A percentile compares a stretch with the other conserved stretches of the same genome.
Conservation (phyloP, 2,797 vertebrate species). For the Catostomus latipinnis region DNA sequence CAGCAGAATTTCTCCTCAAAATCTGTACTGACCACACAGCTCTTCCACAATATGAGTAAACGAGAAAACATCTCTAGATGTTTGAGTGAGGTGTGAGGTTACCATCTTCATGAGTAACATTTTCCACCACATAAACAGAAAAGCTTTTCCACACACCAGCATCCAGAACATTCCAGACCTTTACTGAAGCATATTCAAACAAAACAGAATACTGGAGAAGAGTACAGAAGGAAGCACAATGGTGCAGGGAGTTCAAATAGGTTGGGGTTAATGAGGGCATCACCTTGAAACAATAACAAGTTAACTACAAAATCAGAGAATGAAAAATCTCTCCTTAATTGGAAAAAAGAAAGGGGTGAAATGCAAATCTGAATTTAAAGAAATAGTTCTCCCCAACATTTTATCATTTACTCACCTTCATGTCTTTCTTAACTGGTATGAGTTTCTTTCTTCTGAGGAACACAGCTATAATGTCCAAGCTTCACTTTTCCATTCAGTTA, state of each 20-base stretch:
- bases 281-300: conserved; percentile 4
- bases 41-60: conserved; percentile 16
- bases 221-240: conserved; percentile 18
- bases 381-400: no score
- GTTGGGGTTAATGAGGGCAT: conserved; percentile 9
- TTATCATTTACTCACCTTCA: no score
- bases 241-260: conserved; percentile 1
- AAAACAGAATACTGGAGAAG: not conserved
- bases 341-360: no score
- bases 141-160: conserved; percentile 27
- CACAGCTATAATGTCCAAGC: no score
- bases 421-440: no score
- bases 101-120: conserved; percentile 37
- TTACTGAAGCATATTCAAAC: conserved; percentile 32
- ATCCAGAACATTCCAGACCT: conserved; percentile 26
- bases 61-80: conserved; percentile 18
- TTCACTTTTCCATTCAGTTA: no score
- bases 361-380: no score
- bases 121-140: conserved; percentile 31
- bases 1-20: conserved; percentile 1
- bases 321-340: not conserved
- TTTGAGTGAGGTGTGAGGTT: conserved; percentile 37
- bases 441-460: no score
- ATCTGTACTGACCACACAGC: conserved; percentile 4
- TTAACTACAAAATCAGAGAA: conserved; percentile 2